Evolutionary conservation across 2,113 vertebrate genomes (phyloP), one percentile per base, ranked within the genome.

Genomic region (Stigmatopora nigra): DNA sequence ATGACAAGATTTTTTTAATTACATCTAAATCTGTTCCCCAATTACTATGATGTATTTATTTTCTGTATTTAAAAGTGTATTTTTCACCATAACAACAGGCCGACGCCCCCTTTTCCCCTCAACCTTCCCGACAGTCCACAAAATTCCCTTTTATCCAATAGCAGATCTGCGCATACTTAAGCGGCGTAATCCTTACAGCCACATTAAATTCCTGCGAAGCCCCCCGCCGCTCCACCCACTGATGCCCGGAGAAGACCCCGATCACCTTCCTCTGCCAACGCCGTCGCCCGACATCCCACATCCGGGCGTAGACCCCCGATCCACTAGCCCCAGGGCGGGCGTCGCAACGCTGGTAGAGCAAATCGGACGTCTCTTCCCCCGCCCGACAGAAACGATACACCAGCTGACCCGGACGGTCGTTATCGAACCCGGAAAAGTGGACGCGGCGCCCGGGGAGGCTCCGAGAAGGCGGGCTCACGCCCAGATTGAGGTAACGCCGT

Each of bases 131-230:
- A 70, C 97, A 99, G 77, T 97, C 92, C 82, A 94, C 82, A 75
- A 97, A 98, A 87, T 98, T 97, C 69, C 95, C 97, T 87, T 95
- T 97, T 82, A 99, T 97, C 97, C 97, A 99, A 71, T 95, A 98
- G 88, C 97, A 99, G 81, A 99, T 99, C 90, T 99, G 97, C 70
- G 97, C 97, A 0, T 97, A 98, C 83, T 99, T 99, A 12, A 99
- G 93, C 14, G 97, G 95, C 0, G 97, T 99, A 84, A 99, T 93
- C 65, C 95, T 92, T 73, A 99, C 97, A 0, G 97, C 97, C 10
- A 99, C 97, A 0, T 99, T 99, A 82, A 94, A 99, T 78, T 99
- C 97, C 83, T 95, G 93, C 0, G 94, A 90, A 5, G 90, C 83
- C 2, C 93, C 95, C 13, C 94, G 92, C 78, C 89, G 88, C 76